Evolutionary conservation across 2,797 vertebrate genomes (phyloP).

Genomic region (Sebastiscus albofasciatus): DNA sequence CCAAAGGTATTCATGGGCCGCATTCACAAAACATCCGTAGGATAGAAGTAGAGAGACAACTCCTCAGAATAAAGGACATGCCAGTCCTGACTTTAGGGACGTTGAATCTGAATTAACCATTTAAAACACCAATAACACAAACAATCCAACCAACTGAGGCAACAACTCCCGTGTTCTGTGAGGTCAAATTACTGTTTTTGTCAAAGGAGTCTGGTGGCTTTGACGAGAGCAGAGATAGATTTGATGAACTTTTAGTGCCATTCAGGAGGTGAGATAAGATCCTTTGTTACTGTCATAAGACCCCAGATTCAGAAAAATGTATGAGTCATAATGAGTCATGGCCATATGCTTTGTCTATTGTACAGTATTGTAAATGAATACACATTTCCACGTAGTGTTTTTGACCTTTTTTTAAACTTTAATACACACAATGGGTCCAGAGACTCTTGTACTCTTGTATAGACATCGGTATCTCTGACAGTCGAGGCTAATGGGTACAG

Average conservation of each 20-base stretch:
- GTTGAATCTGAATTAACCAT: too few relatives aligned
- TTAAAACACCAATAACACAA: neutral
- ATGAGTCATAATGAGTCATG: neutral
- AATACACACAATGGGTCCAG: neutral
- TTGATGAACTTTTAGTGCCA: neutral
- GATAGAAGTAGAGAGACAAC: neutral
- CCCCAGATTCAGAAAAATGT: neutral
- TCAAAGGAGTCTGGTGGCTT: neutral
- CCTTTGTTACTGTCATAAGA: neutral
- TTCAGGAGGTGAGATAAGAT: neutral
- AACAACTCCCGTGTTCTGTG: neutral
- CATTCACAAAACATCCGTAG: neutral
- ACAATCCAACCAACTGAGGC: neutral
- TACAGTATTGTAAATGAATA: neutral
- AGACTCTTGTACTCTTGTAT: neutral
- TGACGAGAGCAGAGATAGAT: neutral
- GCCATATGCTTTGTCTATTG: neutral
- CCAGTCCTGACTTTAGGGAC: neutral
- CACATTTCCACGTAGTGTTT: neutral
- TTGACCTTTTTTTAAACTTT: neutral
- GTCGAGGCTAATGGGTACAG: neutral
- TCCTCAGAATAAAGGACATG: neutral
- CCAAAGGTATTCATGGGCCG: conserved; percentile 65
- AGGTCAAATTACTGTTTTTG: neutral
- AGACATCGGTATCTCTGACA: neutral